Evolutionary conservation across 2,113 vertebrate genomes (phyloP).

Genomic region (Mobula birostris): DNA sequence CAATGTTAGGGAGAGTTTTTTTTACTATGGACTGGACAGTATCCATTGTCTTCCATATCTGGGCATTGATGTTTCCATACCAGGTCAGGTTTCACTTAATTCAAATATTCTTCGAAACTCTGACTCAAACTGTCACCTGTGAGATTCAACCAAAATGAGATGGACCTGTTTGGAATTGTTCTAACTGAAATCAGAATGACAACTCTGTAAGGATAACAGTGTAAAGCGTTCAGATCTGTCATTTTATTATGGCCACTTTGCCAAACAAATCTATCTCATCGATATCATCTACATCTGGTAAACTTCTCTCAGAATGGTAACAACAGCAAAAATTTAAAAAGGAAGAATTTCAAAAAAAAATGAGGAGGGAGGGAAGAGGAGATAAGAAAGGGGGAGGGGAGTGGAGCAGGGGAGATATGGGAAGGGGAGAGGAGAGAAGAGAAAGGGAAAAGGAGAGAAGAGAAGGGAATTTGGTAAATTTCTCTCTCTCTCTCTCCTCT

Average conservation of each 20-base stretch:
- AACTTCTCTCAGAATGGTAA: neutral
- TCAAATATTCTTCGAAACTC: neutral
- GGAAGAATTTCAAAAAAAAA: too few species aligned
- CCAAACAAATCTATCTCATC: neutral
- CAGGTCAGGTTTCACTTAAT: too few species aligned
- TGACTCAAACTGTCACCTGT: neutral
- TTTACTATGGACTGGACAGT: too few species aligned
- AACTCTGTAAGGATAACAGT: neutral
- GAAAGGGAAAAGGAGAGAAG: too few species aligned
- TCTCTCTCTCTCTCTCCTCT: too few species aligned
- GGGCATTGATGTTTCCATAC: too few species aligned
- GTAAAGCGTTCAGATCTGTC: neutral
- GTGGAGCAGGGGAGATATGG: too few species aligned
- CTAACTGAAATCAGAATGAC: neutral
- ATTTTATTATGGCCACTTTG: neutral
- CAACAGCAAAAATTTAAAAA: neutral
- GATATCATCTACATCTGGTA: neutral
- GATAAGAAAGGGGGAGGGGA: neutral
- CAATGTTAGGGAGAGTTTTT: too few species aligned
- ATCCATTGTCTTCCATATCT: too few species aligned
- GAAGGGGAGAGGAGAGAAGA: too few species aligned
- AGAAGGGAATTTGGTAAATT: too few species aligned
- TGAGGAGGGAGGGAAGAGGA: neutral
- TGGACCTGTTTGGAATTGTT: neutral
- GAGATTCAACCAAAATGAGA: neutral